Evolutionary conservation across 2,797 vertebrate genomes (phyloP).

Genomic region (Caiman crocodilus): DNA sequence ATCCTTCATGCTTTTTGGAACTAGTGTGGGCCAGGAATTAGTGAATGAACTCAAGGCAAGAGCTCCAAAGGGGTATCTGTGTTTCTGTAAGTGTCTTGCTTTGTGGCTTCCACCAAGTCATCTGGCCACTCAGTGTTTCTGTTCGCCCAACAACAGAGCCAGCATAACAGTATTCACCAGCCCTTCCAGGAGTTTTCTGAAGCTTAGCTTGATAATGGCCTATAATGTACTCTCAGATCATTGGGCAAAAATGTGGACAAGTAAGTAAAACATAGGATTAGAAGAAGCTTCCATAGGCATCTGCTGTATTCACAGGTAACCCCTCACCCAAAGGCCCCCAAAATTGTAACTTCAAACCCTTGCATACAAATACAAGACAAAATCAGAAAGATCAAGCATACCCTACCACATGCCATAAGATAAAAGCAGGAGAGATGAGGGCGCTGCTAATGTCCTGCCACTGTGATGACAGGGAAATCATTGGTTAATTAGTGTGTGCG

Average conservation of each 20-base stretch:
- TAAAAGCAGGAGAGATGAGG: no score
- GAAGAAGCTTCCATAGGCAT: no score
- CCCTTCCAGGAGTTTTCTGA: neutral
- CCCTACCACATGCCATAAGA: no score
- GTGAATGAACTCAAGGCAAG: neutral
- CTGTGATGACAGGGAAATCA: no score
- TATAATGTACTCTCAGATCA: neutral
- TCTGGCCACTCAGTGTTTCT: neutral
- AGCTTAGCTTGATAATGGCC: neutral
- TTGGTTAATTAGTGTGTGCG: no score
- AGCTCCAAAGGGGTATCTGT: neutral
- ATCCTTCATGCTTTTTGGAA: neutral
- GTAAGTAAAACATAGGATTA: neutral
- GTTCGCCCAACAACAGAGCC: neutral
- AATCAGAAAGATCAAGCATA: no score
- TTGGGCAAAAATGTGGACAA: neutral
- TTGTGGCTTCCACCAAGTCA: neutral
- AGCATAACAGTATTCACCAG: no score
- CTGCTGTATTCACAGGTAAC: no score
- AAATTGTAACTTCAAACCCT: no score
- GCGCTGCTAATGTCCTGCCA: no score
- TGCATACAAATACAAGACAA: no score
- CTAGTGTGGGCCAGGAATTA: neutral
- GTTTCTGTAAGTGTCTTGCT: neutral
- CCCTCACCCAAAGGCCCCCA: no score